Conservation (phyloP, 2,797 vertebrate genomes). For the Vireo griseus region DNA sequence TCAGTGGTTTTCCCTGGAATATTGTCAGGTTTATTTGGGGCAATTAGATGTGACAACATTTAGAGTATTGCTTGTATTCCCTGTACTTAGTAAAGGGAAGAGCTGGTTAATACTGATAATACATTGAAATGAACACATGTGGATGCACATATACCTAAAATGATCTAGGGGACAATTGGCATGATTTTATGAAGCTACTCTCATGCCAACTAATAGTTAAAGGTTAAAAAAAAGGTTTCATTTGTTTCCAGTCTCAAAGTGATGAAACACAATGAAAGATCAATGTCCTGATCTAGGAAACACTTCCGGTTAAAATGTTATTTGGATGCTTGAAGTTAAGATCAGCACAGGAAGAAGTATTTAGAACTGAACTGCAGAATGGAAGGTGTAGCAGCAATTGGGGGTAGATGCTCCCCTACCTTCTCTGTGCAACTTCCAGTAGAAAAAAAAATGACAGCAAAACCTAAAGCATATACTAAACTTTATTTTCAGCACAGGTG, state of each 20-base stretch:
- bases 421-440: neutral
- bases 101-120: conserved; percentile 39
- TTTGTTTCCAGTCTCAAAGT: neutral
- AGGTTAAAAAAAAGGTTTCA: neutral
- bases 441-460: neutral
- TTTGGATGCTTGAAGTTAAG: neutral
- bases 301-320: neutral
- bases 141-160: neutral
- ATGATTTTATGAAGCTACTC: neutral
- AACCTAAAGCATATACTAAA: neutral
- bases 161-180: neutral
- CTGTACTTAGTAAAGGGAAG: neutral
- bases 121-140: neutral
- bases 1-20: neutral
- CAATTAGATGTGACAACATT: conserved; percentile 28
- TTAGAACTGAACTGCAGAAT: neutral
- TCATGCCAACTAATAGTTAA: neutral
- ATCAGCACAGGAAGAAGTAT: neutral
- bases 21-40: neutral
- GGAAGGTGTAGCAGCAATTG: fast-evolving
- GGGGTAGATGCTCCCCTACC: neutral
- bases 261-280: neutral
- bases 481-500: neutral
- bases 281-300: neutral
- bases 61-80: conserved; percentile 2